Evolutionary conservation across 2,888 invertebrate genomes (phyloP).

Genomic region (Philopedon plagiatum): DNA sequence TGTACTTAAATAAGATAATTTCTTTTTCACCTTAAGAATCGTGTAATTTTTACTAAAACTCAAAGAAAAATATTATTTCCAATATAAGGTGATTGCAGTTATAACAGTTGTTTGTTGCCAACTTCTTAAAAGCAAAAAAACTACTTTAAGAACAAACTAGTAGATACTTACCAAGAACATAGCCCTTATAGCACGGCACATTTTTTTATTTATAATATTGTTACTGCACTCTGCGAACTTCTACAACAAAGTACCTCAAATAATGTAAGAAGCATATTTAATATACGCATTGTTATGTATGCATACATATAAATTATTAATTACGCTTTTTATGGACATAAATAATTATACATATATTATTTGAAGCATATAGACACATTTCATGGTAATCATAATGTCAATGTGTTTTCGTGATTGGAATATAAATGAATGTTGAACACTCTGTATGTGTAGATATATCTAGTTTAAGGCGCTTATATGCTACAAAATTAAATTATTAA

Average conservation of each 20-base stretch:
- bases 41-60: too few relatives aligned
- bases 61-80: too few relatives aligned
- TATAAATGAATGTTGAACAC: too few relatives aligned
- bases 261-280: not conserved
- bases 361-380: not conserved
- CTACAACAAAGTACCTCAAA: not conserved
- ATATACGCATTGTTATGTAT: not conserved
- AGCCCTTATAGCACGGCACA: constrained; percentile 10
- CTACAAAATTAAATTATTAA: too few relatives aligned
- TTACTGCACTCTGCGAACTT: not conserved
- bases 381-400: not conserved
- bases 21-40: too few relatives aligned
- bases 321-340: not conserved
- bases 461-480: too few relatives aligned
- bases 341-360: not conserved
- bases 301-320: not conserved
- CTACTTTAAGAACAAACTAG: not conserved
- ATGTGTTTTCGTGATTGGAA: not conserved
- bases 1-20: too few relatives aligned
- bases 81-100: too few relatives aligned
- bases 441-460: too few relatives aligned
- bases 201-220: not conserved
- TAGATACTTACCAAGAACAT: constrained; percentile 24
- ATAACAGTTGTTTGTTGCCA: too few relatives aligned
- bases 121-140: too few relatives aligned